Base-by-base conservation (phyloP, 2,888 invertebrate species). In the Pantelozetes paolii region DNA sequence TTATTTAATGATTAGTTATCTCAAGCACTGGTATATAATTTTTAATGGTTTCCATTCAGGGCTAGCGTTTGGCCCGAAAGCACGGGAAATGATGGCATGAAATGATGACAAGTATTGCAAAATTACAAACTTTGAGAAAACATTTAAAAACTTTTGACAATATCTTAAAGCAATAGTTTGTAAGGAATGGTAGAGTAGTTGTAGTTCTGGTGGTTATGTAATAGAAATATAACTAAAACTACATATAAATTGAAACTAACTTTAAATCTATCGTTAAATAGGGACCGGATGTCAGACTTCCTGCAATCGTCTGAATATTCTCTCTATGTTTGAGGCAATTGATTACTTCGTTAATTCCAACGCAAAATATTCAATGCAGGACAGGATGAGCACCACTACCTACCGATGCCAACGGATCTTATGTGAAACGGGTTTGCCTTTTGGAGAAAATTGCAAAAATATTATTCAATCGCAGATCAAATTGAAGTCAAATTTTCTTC, bases 251-350 rank as follows among this genome's bases (percentile, higher is more conserved):
- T 9, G n/a, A 48, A 15, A 57, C 23, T 23, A 23, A 57, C 23
- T 57, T 57, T 57, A 57, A 57, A 57, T 57, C 57, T 57, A 57
- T 57, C 57, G 57, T 57, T 57, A 57, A 57, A n/a, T 57, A 57
- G n/a, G 23, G 57, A 57, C 57, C 57, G 57, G 57, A 57, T 57
- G 57, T 57, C 23, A 26, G 57, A 57, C 57, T 57, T 57, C 57
- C 57, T 57, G 57, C 57, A 28, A 57, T 57, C 28, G 48, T 3
- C 20, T 57, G 57, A 57, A 57, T 57, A 57, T 57, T 28, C 57
- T 28, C 48, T 48, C n/a, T n/a, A n/a, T n/a, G n/a, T n/a, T n/a
- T n/a, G 9, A 11, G 15, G 2, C 57, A 57, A 57, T 57, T 57
- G 57, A 57, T 57, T 57, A 57, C 57, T 57, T 28, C 28, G 26